A percentile compares a stretch with the other conserved stretches of the same genome.
Conservation (phyloP, 2,888 invertebrate genomes). For the Exocentrus adspersus region DNA sequence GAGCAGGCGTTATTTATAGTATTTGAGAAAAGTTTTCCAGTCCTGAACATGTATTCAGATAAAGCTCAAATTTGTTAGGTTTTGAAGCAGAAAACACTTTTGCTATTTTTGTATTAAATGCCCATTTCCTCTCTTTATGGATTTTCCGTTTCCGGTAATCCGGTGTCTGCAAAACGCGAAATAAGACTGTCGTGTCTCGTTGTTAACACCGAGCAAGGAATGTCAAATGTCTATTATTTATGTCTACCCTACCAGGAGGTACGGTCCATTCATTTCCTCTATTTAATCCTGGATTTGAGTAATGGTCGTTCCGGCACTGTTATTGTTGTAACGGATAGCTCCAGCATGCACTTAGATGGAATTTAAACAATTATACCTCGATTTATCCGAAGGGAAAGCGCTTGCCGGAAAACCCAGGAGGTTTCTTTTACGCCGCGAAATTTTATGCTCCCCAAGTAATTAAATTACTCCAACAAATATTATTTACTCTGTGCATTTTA, state of each 20-base stretch:
- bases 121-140: too few relatives aligned
- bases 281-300: conserved; percentile 14
- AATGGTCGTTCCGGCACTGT: background rate
- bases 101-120: too few relatives aligned
- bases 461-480: too few relatives aligned
- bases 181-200: background rate
- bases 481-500: too few relatives aligned
- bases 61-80: too few relatives aligned
- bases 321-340: conserved; percentile 5
- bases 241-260: conserved; percentile 4
- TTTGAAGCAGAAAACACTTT: too few relatives aligned
- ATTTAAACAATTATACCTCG: background rate
- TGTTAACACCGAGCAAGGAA: background rate
- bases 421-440: background rate
- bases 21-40: too few relatives aligned
- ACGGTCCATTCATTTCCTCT: conserved; percentile 15
- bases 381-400: background rate
- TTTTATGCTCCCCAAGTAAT: too few relatives aligned
- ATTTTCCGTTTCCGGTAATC: background rate
- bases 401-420: background rate
- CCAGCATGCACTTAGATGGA: background rate
- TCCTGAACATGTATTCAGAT: too few relatives aligned
- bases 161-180: background rate
- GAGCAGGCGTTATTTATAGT: background rate
- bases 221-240: conserved; percentile 19